Base-by-base conservation (phyloP, 2,113 vertebrate species). In the Coracopsis vasa region DNA sequence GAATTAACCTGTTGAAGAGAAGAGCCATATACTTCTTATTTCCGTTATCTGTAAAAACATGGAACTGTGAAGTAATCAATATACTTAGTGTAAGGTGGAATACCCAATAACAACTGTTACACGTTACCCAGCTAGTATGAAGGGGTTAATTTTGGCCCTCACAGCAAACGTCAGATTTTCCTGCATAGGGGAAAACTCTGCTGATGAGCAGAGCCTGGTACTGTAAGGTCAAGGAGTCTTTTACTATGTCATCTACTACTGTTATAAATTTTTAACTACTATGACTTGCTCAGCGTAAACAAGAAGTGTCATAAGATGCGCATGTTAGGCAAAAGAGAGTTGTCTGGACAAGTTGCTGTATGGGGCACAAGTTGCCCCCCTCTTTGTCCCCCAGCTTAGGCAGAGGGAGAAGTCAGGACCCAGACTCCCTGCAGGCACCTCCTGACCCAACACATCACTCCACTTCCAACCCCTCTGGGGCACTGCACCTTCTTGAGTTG, bases 1-100 rank as follows among this genome's bases (percentile, higher is more conserved):
- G 69, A 88, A 42, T 72, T 86, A 91, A 88, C 58, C 7, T 19
- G 69, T 94, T 72, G 35, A 86, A 86, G 27, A 66, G 18, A 71
- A 14, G 20, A 82, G 9, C 8, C 18, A 73, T 31, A 53, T 61
- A 23, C 31, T 89, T 84, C 28, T 56, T 54, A 77, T 92, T 73
- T 65, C 4, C n/a, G 24, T 86, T 86, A 66, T 37, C 54, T 77
- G 23, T 66, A 86, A 66, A 90, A 31, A 1, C 27, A 74, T 11
- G 20, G 58, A 56, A 88, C 61, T 37, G 0, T 54, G 27, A n/a
- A 75, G 10, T 13, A 50, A 42, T 9, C 6, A 13, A 13, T 29
- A 6, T 17, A 45, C 17, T 65, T 37, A 41, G 10, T 16, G 15
- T 65, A 82, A 72, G 20, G 31, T 53, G 3, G 7, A 74, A 16